Evolutionary conservation across 2,888 invertebrate species (phyloP), one percentile per base, ranked within the genome.

Genomic region (Ptycholaimellus sp.): DNA sequence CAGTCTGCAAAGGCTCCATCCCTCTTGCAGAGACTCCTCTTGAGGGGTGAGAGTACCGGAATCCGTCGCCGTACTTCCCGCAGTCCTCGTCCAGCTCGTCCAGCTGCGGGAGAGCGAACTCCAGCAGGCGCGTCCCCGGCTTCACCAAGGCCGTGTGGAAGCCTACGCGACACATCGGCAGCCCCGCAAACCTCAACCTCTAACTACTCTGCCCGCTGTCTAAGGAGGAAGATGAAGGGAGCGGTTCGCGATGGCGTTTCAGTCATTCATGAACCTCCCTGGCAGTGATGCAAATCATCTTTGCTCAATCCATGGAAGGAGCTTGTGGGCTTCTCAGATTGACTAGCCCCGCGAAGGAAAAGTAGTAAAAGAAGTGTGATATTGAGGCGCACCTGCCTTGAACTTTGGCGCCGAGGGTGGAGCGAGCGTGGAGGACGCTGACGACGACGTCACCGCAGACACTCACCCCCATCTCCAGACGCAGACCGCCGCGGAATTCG

Each of bases 401-500:
- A 38, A 63, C 59, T 49, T 62, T 63, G 16, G 59, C 60, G 16
- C 76, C 76, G 25, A 38, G 16, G n/a, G n/a, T 61, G 41, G 61
- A 61, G 16, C 63, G 50, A 2, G 63, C 62, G 47, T 63, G 63
- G 54, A 72, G 76, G 29, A 79, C 67, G 21, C 72, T 66, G 30
- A 90, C 61, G 4, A 74, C 73, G 33, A 87, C 73, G 61, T 90
- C 90, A 1, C 85, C 85, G 33, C 70, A 70, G 14, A 80, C 76
- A 0, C 73, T 74, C 19, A 74, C 67, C 56, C 76, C 77, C 35
- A 81, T 61, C 1, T 76, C 75, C 25, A 83, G 53, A 25, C 61
- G 60, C 23, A 68, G n/a, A n/a, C n/a, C 56, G 35, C 47, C 21
- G 14, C 20, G 44, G 13, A 51, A 51, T 39, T 62, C 62, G 17